Evolutionary conservation across 2,113 vertebrate species (phyloP).

Genomic region (Sylvilagus bachmani): DNA sequence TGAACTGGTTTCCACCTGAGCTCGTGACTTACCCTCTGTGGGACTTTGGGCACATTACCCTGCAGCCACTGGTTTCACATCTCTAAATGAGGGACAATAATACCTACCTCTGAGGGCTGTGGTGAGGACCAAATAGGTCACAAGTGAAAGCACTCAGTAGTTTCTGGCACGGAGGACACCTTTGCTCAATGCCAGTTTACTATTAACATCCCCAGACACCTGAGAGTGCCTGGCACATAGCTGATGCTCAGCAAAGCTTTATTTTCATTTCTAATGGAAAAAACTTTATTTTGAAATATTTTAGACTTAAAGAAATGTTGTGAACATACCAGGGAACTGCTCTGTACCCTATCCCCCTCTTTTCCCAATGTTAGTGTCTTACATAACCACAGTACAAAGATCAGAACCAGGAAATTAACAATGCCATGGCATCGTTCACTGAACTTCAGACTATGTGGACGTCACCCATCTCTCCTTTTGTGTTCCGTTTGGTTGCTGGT

Average conservation of each 20-base stretch:
- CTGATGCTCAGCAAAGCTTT: background rate
- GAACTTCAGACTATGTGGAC: background rate
- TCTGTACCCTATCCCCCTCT: background rate
- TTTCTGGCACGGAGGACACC: background rate
- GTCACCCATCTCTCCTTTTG: background rate
- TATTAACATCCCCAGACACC: background rate
- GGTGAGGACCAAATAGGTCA: conserved; percentile 43
- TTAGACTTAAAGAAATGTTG: conserved; percentile 43
- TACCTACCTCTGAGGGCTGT: conserved; percentile 25
- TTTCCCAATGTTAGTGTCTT: background rate
- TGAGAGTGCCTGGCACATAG: background rate
- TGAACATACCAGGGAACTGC: background rate
- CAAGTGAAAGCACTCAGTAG: conserved; percentile 10
- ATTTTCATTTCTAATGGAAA: background rate
- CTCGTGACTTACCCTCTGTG: background rate
- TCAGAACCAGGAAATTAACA: conserved; percentile 41
- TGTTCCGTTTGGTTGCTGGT: background rate
- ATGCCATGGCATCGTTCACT: background rate
- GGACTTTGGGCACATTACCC: background rate
- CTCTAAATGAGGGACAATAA: conserved; percentile 51
- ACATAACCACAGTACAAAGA: background rate
- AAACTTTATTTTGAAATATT: conserved; percentile 35
- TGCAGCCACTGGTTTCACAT: conserved; percentile 49
- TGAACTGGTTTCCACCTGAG: conserved; percentile 12
- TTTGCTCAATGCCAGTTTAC: background rate